Conservation (phyloP, 2,797 vertebrate genomes). For the Halcyon smyrnensis region DNA sequence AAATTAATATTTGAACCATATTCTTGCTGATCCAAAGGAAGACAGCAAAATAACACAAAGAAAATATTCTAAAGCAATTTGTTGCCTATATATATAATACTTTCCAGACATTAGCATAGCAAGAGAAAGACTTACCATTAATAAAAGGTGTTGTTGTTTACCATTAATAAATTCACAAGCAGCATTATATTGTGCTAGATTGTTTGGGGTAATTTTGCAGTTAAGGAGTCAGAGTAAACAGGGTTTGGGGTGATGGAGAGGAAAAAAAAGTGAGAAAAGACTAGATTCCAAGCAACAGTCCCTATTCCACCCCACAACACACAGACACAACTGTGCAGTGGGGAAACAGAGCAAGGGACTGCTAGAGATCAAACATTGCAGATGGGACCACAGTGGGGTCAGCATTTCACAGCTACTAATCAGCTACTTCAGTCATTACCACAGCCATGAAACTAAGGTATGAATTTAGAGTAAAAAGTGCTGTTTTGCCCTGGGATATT, state of each 20-base stretch:
- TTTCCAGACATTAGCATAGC: slow-evolving; percentile 32
- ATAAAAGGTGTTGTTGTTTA: neutral
- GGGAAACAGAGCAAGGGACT: neutral
- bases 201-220: neutral
- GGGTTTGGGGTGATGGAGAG: neutral
- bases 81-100: slow-evolving; percentile 42
- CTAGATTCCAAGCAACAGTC: neutral
- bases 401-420: neutral
- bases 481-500: slow-evolving; percentile 25
- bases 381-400: neutral
- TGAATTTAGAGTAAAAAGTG: neutral
- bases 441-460: neutral
- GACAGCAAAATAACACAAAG: slow-evolving; percentile 39
- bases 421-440: slow-evolving; percentile 7
- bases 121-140: slow-evolving; percentile 21
- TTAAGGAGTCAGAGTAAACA: neutral
- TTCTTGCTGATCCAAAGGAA: slow-evolving; percentile 41
- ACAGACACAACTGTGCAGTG: neutral
- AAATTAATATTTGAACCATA: slow-evolving; percentile 71
- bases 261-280: neutral
- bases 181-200: neutral
- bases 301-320: neutral
- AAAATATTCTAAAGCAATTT: slow-evolving; percentile 58
- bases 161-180: neutral
- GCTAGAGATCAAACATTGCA: neutral